Evolutionary conservation across 2,797 vertebrate species (phyloP).

Genomic region (Fistularia commersonii): DNA sequence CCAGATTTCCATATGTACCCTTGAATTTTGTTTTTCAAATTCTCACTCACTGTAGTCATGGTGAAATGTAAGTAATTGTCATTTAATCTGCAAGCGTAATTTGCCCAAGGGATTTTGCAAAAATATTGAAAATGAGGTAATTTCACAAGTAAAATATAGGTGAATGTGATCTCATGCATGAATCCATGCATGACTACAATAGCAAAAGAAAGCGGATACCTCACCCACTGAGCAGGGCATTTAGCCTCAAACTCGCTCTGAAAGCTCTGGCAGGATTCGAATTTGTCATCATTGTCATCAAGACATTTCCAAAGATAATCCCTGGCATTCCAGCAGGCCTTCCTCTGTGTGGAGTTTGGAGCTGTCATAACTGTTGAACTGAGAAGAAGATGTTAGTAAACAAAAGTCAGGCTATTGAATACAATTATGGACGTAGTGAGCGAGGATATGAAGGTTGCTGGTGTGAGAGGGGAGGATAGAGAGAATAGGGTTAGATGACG

Average conservation of each 20-base stretch:
- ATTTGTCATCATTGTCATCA: slow-evolving; percentile 74
- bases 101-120: no score
- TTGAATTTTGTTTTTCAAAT: no score
- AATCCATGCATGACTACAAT: not conserved
- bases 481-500: no score
- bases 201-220: not conserved
- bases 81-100: no score
- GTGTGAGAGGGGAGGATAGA: no score
- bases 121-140: no score
- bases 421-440: no score
- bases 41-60: no score
- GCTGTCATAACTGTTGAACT: slow-evolving; percentile 78
- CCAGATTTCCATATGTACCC: no score
- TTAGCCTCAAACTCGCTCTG: slow-evolving; percentile 76
- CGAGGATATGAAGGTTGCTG: no score
- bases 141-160: not conserved
- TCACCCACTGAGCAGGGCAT: slow-evolving; percentile 92
- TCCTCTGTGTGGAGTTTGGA: slow-evolving; percentile 81
- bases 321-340: slow-evolving; percentile 86
- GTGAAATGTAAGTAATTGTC: no score
- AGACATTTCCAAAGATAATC: slow-evolving; percentile 89
- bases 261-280: slow-evolving; percentile 69
- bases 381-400: no score
- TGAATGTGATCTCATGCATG: not conserved
- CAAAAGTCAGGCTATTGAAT: not conserved